A percentile compares a stretch with the other conserved stretches of the same genome.
Evolutionary conservation across 1,140 invertebrate species (phyloP).

Genomic region (Diprion similis): DNA sequence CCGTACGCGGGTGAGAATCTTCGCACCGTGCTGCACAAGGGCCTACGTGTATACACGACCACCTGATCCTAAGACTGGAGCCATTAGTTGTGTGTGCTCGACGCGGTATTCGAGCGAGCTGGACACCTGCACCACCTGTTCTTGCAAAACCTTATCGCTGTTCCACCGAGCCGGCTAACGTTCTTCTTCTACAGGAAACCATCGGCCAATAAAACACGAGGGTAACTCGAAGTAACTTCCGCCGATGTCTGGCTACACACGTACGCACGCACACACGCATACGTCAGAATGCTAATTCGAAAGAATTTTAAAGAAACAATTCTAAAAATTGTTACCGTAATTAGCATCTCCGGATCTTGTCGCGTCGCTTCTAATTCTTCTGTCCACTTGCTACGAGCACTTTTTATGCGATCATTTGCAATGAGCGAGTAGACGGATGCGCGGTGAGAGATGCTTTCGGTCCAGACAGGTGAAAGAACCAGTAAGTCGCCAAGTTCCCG

Average conservation of each 20-base stretch:
- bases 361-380: too few species aligned
- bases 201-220: background rate
- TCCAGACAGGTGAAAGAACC: too few species aligned
- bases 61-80: conserved; percentile 58
- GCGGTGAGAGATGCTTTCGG: too few species aligned
- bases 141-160: conserved; percentile 61
- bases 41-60: background rate
- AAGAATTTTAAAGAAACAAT: too few species aligned
- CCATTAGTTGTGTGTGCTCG: conserved; percentile 57
- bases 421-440: too few species aligned
- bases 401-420: too few species aligned
- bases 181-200: background rate
- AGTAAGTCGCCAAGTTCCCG: too few species aligned
- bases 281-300: too few species aligned
- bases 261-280: background rate
- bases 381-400: too few species aligned
- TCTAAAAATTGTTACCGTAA: too few species aligned
- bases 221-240: background rate
- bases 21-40: background rate
- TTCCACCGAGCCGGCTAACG: background rate
- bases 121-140: conserved; percentile 63
- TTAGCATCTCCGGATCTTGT: too few species aligned
- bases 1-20: conserved; percentile 22
- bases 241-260: background rate
- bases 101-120: conserved; percentile 58